Evolutionary conservation across 1,140 invertebrate species (phyloP).

Genomic region (Drosophila lacertosa): DNA sequence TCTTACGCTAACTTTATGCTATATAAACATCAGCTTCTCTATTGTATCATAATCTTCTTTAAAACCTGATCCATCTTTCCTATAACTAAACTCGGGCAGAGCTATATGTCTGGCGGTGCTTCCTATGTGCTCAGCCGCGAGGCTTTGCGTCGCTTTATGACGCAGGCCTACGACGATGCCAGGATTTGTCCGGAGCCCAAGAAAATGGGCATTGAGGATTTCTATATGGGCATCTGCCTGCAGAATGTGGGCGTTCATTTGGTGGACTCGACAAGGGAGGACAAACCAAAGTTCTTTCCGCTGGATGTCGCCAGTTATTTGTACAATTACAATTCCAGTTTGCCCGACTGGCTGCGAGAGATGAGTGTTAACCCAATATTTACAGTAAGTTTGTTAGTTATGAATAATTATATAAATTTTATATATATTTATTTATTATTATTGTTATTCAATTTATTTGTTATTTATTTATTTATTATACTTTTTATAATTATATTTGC

Average conservation of each 20-base stretch:
- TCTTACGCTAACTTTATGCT: no score
- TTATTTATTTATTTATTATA: neutral
- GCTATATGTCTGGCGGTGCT: conserved; percentile 97
- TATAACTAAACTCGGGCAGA: conserved; percentile 84
- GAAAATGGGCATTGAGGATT: conserved; percentile 94
- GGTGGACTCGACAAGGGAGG: conserved; percentile 51
- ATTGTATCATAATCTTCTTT: no score
- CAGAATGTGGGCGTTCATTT: conserved; percentile 92
- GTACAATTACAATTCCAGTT: conserved; percentile 34
- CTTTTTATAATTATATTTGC: no score
- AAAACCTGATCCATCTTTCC: no score
- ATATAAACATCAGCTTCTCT: no score
- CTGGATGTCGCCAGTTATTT: conserved; percentile 86
- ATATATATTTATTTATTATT: neutral
- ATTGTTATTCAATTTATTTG: neutral
- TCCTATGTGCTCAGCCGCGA: conserved; percentile 95
- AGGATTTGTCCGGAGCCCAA: conserved; percentile 87
- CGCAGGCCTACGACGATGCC: conserved; percentile 88
- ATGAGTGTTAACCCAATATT: conserved; percentile 50
- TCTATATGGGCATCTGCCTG: conserved; percentile 96
- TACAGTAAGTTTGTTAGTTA: conserved; percentile 30
- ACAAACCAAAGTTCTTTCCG: conserved; percentile 55
- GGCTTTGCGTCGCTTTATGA: conserved; percentile 90
- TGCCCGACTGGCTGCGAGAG: conserved; percentile 55
- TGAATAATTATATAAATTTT: neutral